Evolutionary conservation across 2,113 vertebrate species (phyloP), one percentile per base, ranked within the genome.

Genomic region (Rousettus leschenaultii): DNA sequence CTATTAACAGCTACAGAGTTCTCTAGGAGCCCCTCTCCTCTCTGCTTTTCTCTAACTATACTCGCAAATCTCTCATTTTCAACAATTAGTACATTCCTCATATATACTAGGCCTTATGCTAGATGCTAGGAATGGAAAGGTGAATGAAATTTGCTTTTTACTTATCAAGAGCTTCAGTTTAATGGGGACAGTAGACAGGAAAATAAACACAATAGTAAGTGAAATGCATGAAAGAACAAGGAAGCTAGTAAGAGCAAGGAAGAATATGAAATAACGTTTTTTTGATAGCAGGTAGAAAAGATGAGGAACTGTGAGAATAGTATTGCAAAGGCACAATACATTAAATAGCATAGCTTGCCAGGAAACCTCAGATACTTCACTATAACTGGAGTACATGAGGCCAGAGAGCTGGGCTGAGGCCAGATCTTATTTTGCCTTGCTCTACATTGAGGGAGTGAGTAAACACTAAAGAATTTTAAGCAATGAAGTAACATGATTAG

Each of bases 401-500:
- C 70, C 89, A 40, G 18, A 92, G 48, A 77, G 51, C 26, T 84
- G 77, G 65, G 15, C 45, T 63, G 51, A 11, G 19, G 89, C 92
- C 91, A 92, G 71, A n/a, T 66, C 51, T 77, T 82, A 74, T 73
- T 73, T 87, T 66, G 70, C 26, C 35, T 61, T 63, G 63, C 33
- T 92, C 90, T 92, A 11, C 75, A 48, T 73, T 2, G 1, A 94
- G 40, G 71, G 78, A 86, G 40, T 92, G 33, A 95, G 61, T 92
- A 82, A 94, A 90, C n/a, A 71, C 51, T 75, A 66, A 71, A 74
- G 59, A 86, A 92, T 74, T 95, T 92, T 73, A 87, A 93, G 92
- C 40, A 35, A 40, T 73, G 30, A 92, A 68, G 55, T 83, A 87
- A 48, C 63, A 33, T 55, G 38, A 93, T 92, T 90, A 90, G 35